Evolutionary conservation across 2,888 invertebrate species (phyloP).

Genomic region (Pollenia griseotomentosa): DNA sequence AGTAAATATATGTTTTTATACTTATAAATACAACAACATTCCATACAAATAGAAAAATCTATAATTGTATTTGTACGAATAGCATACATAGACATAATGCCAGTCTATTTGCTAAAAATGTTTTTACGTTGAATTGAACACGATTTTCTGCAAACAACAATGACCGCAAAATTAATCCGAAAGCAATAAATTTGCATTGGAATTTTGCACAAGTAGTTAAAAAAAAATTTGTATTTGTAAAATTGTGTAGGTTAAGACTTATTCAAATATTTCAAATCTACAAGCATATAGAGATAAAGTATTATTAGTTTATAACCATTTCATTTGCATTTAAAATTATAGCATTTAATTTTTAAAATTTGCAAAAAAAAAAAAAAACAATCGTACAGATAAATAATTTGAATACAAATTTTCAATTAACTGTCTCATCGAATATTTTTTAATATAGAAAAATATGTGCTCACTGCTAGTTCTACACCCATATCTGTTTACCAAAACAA

Average conservation of each 20-base stretch:
- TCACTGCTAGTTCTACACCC: background rate
- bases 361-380: no score
- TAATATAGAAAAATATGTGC: no score
- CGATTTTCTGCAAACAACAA: constrained; percentile 35
- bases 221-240: no score
- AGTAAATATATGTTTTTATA: no score
- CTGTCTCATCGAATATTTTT: no score
- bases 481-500: background rate
- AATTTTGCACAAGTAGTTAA: background rate
- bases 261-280: background rate
- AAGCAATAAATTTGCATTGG: constrained; percentile 42
- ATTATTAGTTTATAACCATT: no score
- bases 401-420: no score
- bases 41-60: background rate
- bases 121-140: background rate
- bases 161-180: constrained; percentile 43
- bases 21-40: no score
- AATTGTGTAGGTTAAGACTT: background rate
- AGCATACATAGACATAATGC: no score
- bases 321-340: no score
- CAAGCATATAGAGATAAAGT: background rate
- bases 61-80: background rate
- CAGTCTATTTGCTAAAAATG: background rate
- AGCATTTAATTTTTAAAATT: no score
- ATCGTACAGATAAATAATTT: no score